Percentiles rank a stretch among this genome's conserved stretches.
Evolutionary conservation across 2,797 vertebrate genomes (phyloP).

Genomic region (Hypotaenidia philippensis): DNA sequence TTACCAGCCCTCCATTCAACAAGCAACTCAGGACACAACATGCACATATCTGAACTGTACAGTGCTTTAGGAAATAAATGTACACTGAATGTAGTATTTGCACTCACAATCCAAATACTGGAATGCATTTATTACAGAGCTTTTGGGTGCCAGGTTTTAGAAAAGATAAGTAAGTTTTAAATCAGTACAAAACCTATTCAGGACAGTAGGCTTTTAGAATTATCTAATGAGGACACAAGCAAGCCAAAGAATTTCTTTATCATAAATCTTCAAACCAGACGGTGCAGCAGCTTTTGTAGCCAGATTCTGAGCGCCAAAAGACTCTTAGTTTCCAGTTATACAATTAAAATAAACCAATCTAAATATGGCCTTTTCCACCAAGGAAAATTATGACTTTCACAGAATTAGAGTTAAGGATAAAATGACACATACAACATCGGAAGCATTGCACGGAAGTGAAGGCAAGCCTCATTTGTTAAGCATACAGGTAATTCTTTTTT

Average conservation of each 20-base stretch:
- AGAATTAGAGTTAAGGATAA: neutral
- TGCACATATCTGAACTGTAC: accelerated
- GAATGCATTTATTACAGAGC: neutral
- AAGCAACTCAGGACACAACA: neutral
- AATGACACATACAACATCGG: neutral
- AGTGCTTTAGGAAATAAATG: neutral
- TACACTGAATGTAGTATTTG: neutral
- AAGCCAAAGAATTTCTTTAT: neutral
- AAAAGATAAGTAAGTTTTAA: neutral
- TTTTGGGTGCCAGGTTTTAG: neutral
- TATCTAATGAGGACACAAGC: neutral
- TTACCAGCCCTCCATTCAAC: neutral
- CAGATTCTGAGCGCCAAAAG: neutral
- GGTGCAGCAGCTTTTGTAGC: neutral
- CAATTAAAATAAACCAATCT: neutral
- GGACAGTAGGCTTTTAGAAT: neutral
- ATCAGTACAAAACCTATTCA: neutral
- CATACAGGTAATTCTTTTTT: neutral
- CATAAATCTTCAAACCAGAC: neutral
- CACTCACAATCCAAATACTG: neutral
- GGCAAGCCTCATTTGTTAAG: neutral
- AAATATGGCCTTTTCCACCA: neutral
- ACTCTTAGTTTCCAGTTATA: neutral
- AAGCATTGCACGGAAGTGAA: neutral
- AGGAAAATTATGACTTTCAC: neutral